phyloP scores from a whole-genome alignment of 2,797 vertebrate genomes.

The Gymnothorax reevesii region DNA sequence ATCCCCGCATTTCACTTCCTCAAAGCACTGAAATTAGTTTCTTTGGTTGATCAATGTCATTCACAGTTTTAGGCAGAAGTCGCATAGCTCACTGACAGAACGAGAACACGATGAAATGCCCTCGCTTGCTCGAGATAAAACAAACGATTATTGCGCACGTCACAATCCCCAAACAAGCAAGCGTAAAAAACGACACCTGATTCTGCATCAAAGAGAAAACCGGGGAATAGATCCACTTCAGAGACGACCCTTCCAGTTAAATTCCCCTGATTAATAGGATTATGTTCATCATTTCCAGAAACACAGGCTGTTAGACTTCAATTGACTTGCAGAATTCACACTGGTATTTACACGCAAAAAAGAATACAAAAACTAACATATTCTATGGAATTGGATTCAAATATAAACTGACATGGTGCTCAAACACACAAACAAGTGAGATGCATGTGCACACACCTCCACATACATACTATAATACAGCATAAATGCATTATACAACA shows the following conservation, averaged over 20 bases:
- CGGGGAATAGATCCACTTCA: neutral
- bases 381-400: no score
- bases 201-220: neutral
- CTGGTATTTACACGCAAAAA: no score
- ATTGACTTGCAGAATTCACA: neutral
- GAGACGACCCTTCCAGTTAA: neutral
- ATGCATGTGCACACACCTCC: no score
- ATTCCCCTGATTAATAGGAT: neutral
- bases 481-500: no score
- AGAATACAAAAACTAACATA: no score
- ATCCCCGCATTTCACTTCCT: neutral
- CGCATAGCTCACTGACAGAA: neutral
- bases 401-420: no score
- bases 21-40: neutral
- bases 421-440: no score
- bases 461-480: no score
- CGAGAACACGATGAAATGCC: neutral
- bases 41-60: neutral
- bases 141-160: neutral
- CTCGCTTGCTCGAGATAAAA: neutral
- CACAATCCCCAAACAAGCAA: neutral
- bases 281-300: neutral
- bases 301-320: neutral
- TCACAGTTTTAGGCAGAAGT: neutral
- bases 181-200: neutral